These are phyloP conservation scores for Octodonta nipae DNA, from an alignment of 2,888 invertebrate species.

Conservation along the genomic window DNA sequence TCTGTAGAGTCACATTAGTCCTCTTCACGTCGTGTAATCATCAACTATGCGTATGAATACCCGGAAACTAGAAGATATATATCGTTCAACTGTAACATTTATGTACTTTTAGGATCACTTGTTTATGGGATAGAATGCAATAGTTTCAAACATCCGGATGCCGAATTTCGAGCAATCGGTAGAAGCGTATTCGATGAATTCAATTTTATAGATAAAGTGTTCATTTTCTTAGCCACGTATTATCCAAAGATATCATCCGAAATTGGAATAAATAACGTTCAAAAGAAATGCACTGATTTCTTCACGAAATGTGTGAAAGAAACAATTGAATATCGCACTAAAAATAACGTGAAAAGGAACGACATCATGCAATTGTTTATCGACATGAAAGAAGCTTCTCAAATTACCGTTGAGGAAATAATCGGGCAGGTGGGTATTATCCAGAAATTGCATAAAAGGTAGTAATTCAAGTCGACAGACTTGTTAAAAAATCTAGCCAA, in stretches of 20 bases:
- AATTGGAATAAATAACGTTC: conserved; percentile 11
- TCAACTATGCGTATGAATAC: background rate
- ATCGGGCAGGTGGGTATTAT: conserved; percentile 40
- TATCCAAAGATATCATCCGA: conserved; percentile 13
- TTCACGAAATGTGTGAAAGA: conserved; percentile 22
- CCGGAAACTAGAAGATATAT: background rate
- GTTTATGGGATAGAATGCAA: conserved; percentile 47
- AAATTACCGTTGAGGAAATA: conserved; percentile 22
- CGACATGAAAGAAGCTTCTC: conserved; percentile 14
- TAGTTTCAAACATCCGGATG: conserved; percentile 36
- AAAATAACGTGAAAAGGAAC: conserved; percentile 15
- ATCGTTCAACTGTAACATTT: background rate
- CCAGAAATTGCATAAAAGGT: too few species aligned
- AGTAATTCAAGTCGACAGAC: too few species aligned
- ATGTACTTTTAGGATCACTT: conserved; percentile 21
- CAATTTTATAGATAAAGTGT: conserved; percentile 5
- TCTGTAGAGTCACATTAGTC: too few species aligned
- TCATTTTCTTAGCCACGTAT: conserved; percentile 11
- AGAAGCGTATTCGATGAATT: conserved; percentile 20
- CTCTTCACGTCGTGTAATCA: too few species aligned
- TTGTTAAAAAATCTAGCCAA: too few species aligned
- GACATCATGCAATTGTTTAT: conserved; percentile 22
- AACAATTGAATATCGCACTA: conserved; percentile 21
- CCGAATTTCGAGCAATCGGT: conserved; percentile 29
- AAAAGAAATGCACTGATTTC: conserved; percentile 20